These are phyloP conservation scores for Tauraco erythrolophus DNA, from an alignment of 2,113 vertebrate genomes.

Conservation along the genomic window DNA sequence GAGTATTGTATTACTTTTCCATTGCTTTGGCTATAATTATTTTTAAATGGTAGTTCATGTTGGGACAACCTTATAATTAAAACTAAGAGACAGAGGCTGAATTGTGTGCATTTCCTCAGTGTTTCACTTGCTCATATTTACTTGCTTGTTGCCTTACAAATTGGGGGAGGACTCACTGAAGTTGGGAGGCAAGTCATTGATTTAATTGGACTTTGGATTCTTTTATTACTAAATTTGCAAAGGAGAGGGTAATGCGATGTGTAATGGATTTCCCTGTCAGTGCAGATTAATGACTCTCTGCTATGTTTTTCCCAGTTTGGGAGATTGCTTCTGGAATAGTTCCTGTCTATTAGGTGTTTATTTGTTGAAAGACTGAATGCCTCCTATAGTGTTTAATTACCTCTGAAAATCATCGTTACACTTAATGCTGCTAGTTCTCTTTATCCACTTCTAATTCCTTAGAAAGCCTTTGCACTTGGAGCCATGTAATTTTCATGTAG, in stretches of 20 bases:
- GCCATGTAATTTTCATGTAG: not conserved
- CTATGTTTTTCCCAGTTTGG: not conserved
- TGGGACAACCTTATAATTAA: conserved; percentile 34
- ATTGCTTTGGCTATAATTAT: conserved; percentile 25
- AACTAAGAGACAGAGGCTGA: not conserved
- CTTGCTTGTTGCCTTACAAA: conserved; percentile 10
- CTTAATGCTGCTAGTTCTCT: not conserved
- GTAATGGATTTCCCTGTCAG: conserved; percentile 44
- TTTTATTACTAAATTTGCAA: conserved; percentile 37
- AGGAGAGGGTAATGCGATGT: not conserved
- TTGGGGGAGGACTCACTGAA: not conserved
- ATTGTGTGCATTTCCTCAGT: not conserved
- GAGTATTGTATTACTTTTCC: conserved; percentile 32
- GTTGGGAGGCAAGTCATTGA: not conserved
- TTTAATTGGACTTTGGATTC: not conserved
- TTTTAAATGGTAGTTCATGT: conserved; percentile 37
- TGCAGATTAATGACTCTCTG: conserved; percentile 21
- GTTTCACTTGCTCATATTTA: not conserved
- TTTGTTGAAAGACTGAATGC: conserved; percentile 11
- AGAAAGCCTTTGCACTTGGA: not conserved
- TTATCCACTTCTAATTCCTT: not conserved
- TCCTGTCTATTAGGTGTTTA: not conserved
- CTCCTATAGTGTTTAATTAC: conserved; percentile 13
- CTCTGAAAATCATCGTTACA: not conserved
- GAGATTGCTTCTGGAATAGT: not conserved